A percentile compares a stretch with the other conserved stretches of the same genome.
These are phyloP conservation scores for Mylabris phalerata DNA, from an alignment of 1,140 invertebrate species.

Conservation along the genomic window DNA sequence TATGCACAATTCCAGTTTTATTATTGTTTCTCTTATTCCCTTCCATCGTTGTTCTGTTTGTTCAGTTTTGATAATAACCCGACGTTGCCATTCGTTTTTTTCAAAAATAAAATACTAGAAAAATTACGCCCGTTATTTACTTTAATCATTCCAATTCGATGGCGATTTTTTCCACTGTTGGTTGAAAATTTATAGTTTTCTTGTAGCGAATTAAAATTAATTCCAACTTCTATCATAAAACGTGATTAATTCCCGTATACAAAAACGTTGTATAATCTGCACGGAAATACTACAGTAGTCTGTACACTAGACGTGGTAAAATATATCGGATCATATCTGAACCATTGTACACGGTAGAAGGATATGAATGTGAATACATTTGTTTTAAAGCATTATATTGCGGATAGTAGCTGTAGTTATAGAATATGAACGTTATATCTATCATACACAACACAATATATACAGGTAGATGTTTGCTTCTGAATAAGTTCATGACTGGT, in stretches of 20 bases:
- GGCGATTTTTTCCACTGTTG: too few species aligned
- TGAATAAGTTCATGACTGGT: slow-evolving; percentile 18
- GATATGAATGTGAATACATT: slow-evolving; percentile 15
- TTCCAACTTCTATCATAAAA: not conserved
- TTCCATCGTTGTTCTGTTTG: too few species aligned
- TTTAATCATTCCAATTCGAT: too few species aligned
- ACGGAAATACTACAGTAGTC: not conserved
- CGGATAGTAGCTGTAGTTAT: too few species aligned
- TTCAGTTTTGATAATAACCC: too few species aligned
- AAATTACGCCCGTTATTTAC: too few species aligned
- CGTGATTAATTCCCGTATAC: slow-evolving; percentile 12
- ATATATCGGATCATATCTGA: slow-evolving; percentile 22
- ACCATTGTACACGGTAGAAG: slow-evolving; percentile 13
- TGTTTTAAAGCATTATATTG: slow-evolving; percentile 15
- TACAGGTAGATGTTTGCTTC: slow-evolving; percentile 9
- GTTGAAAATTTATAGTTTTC: too few species aligned
- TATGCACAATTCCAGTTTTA: slow-evolving; percentile 7
- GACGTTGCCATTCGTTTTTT: too few species aligned
- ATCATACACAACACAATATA: not conserved
- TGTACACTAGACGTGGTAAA: slow-evolving; percentile 14
- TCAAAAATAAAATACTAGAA: too few species aligned
- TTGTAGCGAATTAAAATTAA: too few species aligned
- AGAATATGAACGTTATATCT: too few species aligned
- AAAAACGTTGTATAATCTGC: slow-evolving; percentile 15
- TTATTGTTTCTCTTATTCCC: slow-evolving; percentile 1